Evolutionary conservation across 2,888 invertebrate genomes (phyloP).

Genomic region (Drepanosiphum platanoidis): DNA sequence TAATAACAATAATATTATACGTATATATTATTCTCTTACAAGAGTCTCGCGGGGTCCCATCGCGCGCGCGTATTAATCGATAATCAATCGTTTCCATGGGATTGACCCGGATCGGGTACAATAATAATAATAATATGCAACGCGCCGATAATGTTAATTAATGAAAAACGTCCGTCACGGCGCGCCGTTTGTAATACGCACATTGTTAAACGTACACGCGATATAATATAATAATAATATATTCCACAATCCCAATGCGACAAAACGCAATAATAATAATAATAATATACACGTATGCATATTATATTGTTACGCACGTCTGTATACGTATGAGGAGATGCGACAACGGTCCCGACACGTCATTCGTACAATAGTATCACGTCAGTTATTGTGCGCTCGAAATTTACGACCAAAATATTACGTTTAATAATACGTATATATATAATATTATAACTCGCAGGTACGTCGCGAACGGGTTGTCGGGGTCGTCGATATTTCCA

Average conservation of each 20-base stretch:
- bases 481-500: constrained; percentile 16
- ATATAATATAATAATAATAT: neutral
- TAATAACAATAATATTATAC: neutral
- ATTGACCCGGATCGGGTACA: constrained; percentile 17
- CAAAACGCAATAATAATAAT: constrained; percentile 2
- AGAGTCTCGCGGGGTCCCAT: neutral
- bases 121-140: neutral
- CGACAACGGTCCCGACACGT: neutral
- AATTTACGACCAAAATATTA: neutral
- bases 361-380: neutral
- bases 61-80: constrained; percentile 17
- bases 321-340: too few species aligned
- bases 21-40: neutral
- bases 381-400: neutral
- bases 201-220: neutral
- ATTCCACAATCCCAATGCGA: neutral
- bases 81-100: constrained; percentile 25
- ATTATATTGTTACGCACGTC: neutral
- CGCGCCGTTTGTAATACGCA: neutral
- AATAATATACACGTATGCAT: neutral
- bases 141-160: constrained; percentile 42
- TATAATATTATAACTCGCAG: neutral
- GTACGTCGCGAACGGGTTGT: neutral
- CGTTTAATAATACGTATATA: neutral
- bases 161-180: constrained; percentile 44